These are phyloP conservation scores for Speoplatyrhinus poulsoni DNA, from an alignment of 2,113 vertebrate species.

Conservation along the genomic window DNA sequence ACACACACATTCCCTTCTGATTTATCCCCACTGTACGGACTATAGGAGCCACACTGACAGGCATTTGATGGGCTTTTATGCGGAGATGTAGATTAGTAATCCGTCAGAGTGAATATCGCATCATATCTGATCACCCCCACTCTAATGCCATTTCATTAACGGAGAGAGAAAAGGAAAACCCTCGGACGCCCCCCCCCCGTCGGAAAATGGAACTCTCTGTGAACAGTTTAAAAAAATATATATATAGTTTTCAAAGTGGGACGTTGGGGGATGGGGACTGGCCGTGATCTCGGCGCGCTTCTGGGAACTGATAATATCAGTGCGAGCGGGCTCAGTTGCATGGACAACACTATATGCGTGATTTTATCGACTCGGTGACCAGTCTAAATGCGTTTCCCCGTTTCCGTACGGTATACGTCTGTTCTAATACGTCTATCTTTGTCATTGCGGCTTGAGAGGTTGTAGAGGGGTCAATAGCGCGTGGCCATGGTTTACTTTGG, in stretches of 20 bases:
- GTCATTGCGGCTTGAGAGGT: slow-evolving; percentile 37
- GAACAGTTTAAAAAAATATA: slow-evolving; percentile 1
- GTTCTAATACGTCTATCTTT: neutral
- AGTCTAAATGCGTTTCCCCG: neutral
- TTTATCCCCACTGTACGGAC: slow-evolving; percentile 22
- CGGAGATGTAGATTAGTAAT: slow-evolving; percentile 50
- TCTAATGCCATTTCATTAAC: slow-evolving; percentile 61
- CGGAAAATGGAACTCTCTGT: slow-evolving; percentile 41
- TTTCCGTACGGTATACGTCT: neutral
- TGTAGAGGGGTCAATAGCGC: slow-evolving; percentile 59
- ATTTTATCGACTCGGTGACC: neutral
- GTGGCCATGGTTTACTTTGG: slow-evolving; percentile 61
- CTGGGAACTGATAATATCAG: slow-evolving; percentile 2
- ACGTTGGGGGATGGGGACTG: slow-evolving; percentile 12
- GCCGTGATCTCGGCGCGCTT: neutral
- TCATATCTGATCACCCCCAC: slow-evolving; percentile 54
- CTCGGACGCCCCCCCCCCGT: neutral
- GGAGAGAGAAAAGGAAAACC: slow-evolving; percentile 34
- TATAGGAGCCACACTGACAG: slow-evolving; percentile 6
- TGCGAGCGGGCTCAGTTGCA: neutral
- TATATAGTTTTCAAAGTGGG: slow-evolving; percentile 44
- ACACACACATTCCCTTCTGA: slow-evolving; percentile 13
- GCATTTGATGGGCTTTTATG: slow-evolving; percentile 49
- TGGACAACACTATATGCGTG: too few relatives aligned
- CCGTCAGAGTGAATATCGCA: slow-evolving; percentile 55